Percentiles rank a stretch among this genome's conserved stretches.
These are phyloP conservation scores for Alexandromys fortis DNA, from an alignment of 2,113 vertebrate species.

Conservation along the genomic window DNA sequence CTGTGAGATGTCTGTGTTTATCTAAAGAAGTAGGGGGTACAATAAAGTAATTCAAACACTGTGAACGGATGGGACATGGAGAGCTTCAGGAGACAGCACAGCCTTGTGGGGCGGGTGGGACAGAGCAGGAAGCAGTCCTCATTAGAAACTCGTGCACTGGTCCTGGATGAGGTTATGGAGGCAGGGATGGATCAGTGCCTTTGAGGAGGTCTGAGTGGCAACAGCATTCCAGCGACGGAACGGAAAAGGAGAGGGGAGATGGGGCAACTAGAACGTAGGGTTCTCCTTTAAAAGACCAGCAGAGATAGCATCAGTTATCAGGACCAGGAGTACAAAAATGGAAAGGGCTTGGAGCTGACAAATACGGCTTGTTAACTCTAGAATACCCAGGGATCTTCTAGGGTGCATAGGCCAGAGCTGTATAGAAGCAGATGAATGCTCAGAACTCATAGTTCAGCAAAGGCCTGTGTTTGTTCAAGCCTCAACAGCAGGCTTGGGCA, in stretches of 20 bases:
- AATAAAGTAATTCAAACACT: not conserved
- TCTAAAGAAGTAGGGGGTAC: not conserved
- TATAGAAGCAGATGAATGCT: not conserved
- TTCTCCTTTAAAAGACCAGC: not conserved
- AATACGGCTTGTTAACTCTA: not conserved
- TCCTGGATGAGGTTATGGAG: not conserved
- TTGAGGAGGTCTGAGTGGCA: not conserved
- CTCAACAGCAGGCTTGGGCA: too few species aligned
- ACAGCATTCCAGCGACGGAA: fast-evolving
- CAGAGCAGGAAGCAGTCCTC: fast-evolving
- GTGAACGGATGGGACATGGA: too few species aligned
- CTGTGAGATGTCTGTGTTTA: not conserved
- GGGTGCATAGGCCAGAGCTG: not conserved
- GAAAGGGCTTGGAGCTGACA: not conserved
- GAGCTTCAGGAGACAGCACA: not conserved
- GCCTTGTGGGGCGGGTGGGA: not conserved
- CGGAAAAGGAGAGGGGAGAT: not conserved
- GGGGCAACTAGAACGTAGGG: not conserved
- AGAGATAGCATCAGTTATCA: not conserved
- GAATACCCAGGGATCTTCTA: not conserved
- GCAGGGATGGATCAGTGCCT: fast-evolving
- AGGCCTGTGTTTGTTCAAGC: not conserved
- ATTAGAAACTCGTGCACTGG: not conserved
- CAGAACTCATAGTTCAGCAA: not conserved
- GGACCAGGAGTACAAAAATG: not conserved